Conservation (phyloP, 2,113 vertebrate species). For the Alouatta palliata region DNA sequence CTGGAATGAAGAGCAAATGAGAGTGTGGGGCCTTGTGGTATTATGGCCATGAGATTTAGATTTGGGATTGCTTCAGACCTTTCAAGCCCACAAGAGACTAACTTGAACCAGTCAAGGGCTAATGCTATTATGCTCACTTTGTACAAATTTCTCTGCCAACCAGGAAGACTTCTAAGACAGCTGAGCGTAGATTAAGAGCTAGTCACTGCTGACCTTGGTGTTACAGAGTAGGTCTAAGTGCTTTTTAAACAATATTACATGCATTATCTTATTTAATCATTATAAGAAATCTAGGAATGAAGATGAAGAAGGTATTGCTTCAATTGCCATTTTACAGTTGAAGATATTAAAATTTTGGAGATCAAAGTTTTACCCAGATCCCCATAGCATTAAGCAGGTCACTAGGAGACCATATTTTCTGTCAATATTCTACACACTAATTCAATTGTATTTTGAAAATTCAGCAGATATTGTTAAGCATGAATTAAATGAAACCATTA, state of each 20-base stretch:
- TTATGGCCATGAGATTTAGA: not conserved
- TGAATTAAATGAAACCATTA: constrained; percentile 11
- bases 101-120: not conserved
- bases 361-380: not conserved
- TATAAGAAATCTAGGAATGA: not conserved
- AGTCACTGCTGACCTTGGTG: not conserved
- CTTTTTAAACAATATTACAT: not conserved
- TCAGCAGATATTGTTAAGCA: constrained; percentile 22
- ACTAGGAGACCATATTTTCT: not conserved
- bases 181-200: not conserved
- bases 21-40: not conserved
- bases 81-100: not conserved
- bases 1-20: not conserved
- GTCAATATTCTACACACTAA: not conserved
- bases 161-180: not conserved
- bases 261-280: not conserved
- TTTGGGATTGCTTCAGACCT: not conserved
- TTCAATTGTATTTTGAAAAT: not conserved
- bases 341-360: not conserved
- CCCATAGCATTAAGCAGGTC: not conserved
- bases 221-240: not conserved
- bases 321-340: not conserved
- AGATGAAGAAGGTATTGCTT: not conserved
- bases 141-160: not conserved
- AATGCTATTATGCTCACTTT: not conserved